Percentiles rank a stretch among this genome's conserved stretches.
phyloP scores from a whole-genome alignment of 1,140 invertebrate genomes.

The Diuraphis noxia region DNA sequence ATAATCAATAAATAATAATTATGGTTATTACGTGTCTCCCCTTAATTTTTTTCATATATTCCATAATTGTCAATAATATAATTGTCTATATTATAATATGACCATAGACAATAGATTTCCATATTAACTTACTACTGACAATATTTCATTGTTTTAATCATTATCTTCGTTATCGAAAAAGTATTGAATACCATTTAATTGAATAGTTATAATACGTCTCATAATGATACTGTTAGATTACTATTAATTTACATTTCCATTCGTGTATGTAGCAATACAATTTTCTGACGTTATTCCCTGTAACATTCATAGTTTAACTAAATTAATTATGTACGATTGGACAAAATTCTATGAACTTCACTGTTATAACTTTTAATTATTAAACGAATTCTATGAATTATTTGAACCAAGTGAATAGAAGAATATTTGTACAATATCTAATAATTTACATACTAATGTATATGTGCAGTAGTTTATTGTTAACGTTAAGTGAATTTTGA shows the following conservation, averaged over 20 bases:
- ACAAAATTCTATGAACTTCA: background rate
- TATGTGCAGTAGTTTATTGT: background rate
- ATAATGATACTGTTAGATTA: background rate
- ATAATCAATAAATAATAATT: background rate
- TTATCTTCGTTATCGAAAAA: constrained; percentile 8
- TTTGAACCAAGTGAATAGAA: background rate
- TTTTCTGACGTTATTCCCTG: background rate
- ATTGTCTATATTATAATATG: background rate
- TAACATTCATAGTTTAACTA: background rate
- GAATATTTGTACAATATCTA: background rate
- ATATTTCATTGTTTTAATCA: constrained; percentile 2
- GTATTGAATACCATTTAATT: constrained; percentile 34
- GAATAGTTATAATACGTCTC: background rate
- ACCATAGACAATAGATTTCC: background rate
- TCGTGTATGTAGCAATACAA: background rate
- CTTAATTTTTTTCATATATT: background rate
- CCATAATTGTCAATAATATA: background rate
- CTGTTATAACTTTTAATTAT: background rate
- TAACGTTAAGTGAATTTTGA: background rate
- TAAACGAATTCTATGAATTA: background rate
- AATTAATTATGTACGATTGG: background rate
- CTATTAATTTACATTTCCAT: background rate
- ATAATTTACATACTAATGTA: background rate
- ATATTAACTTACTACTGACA: background rate
- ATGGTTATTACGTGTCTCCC: background rate